Base-by-base conservation (phyloP, 2,888 invertebrate species). In the Sesamia inferens region DNA sequence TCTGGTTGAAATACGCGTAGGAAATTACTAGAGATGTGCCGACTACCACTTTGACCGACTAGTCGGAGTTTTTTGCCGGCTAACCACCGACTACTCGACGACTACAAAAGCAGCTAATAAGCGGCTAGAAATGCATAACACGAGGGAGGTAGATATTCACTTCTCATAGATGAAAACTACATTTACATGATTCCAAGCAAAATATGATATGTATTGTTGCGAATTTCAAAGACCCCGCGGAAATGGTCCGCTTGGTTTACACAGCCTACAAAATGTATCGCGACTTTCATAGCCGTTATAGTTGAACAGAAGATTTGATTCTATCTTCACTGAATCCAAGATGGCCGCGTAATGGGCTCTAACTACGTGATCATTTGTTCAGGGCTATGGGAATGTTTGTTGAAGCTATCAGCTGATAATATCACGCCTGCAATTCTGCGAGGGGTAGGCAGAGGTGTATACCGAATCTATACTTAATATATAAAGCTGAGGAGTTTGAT, bases 331-430 rank as follows among this genome's bases (percentile, higher is more conserved):
- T 66, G 79, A 64, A 76, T 77, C 24, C 76, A 86, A 86, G 72
- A 84, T 85, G 86, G 86, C 86, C 68, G 31, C 61, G 68, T 84
- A 86, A 86, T 86, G 73, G 72, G 22, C 7, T 13, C 19, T 83
- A 81, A 81, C 71, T 79, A 58, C 31, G 57, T 44, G 51, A 68
- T 84, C 79, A 84, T 82, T 84, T 79, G 80, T 84, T 68, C 42
- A 67, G 64, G 64, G 62, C 54, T 80, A 79, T 83, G 69, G 76
- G 76, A 71, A 80, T 79, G 22, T 79, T 83, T 83, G 73, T 66
- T 62, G 68, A 44, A 22, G 55, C 14, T 57, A 31, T 65, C 54
- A 66, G 62, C 58, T 79, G 71, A 48, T 57, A 2, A 5, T 65
- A 68, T 68, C 19, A 68, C 31, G 68, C 14, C 2, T 44, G 57